Conservation (phyloP, 30 jellyfish, hydroid and myxozoan species). For the Hydractinia echinata region DNA sequence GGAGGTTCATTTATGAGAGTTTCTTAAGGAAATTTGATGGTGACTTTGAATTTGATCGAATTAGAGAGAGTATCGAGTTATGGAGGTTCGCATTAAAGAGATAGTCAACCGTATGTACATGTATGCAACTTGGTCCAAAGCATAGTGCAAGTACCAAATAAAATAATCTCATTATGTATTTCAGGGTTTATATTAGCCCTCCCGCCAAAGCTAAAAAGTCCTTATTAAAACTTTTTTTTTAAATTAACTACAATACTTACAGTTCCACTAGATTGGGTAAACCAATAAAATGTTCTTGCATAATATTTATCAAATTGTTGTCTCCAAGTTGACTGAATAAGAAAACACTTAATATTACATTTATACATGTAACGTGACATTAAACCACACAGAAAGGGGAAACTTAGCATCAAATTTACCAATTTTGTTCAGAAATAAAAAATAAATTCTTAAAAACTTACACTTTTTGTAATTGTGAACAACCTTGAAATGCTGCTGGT, state of each 20-base stretch:
- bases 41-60: no score
- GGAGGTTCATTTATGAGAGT: no score
- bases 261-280: constrained; percentile 43
- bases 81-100: no score
- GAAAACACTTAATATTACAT: neutral
- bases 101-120: no score
- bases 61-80: no score
- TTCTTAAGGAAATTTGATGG: no score
- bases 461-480: constrained; percentile 41
- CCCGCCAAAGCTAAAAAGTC: no score
- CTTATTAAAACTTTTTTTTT: no score
- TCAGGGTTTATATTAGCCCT: no score
- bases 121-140: no score
- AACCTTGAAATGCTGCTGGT: constrained; percentile 29
- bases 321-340: constrained; percentile 51
- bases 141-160: no score
- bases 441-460: constrained; percentile 29
- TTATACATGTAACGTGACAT: neutral
- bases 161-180: no score
- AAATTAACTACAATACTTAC: constrained; percentile 34
- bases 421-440: neutral
- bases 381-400: neutral
- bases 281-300: constrained; percentile 50
- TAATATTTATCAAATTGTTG: constrained; percentile 47
- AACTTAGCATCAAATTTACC: neutral